Evolutionary conservation across 2,797 vertebrate genomes (phyloP), one percentile per base, ranked within the genome.

Genomic region (Poecilia picta): DNA sequence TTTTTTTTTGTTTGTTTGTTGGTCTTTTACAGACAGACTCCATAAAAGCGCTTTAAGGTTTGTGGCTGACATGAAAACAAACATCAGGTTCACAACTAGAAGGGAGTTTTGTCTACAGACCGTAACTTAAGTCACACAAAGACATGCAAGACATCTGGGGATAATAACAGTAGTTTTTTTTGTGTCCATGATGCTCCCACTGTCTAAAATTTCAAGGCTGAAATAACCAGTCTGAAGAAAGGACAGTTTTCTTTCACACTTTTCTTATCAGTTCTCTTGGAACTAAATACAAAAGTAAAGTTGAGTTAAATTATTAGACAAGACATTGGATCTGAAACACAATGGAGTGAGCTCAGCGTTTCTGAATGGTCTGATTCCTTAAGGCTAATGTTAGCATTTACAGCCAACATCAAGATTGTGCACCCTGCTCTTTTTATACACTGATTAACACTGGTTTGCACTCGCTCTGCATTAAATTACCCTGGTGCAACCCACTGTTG

Each of bases 391-490:
- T 31, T 72, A 49, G 16, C 51, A 23, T 68, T 74, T 18, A 13
- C 28, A 36, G 25, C 39, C 59, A 36, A 46, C 55, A 31, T 51
- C 39, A 15, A 41, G 18, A 33, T 66, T 55, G 53, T 70, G 13
- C 8, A 39, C 18, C n/a, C 31, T 46, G 18, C 25, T 73, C 55
- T 85, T 81, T 77, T 88, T 77, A 31, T 33, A 71, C 70, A 64
- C 75, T 83, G 76, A 53, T 80, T 83, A 84, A 68, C 4, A 59
- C 78, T 76, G 73, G 81, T 83, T 87, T 86, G 72, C 82, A 85
- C 79, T 81, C 75, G 82, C 55, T 85, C 68, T 75, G 66, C 36
- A 57, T 81, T 41, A 43, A 79, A 87, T 82, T 81, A 82, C 31
- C 74, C 12, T 2, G 20, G 2, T 57, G 73, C 78, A 87, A 84